Evolutionary conservation across 2,797 vertebrate species (phyloP).

Genomic region (Hydrophis major): DNA sequence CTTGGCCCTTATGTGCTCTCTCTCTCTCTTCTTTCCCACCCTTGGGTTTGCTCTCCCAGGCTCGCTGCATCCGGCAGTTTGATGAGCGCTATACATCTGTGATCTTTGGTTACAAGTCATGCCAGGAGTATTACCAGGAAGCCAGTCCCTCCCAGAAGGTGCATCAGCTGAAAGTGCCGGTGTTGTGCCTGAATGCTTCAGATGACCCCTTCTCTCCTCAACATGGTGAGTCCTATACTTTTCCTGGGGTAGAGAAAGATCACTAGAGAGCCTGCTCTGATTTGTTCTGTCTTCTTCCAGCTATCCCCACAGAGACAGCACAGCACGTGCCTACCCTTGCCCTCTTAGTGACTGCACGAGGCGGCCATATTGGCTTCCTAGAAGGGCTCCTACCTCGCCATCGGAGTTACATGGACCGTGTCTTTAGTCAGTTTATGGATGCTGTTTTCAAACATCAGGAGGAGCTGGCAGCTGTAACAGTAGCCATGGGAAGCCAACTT

Average conservation of each 20-base stretch:
- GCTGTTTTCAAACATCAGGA: conserved; percentile 73
- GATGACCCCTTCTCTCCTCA: conserved; percentile 83
- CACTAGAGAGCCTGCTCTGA: not conserved
- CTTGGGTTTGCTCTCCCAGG: conserved; percentile 56
- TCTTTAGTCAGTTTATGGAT: conserved; percentile 75
- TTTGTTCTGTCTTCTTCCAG: conserved; percentile 54
- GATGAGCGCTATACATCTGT: conserved; percentile 78
- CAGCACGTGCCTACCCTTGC: conserved; percentile 71
- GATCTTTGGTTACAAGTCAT: conserved; percentile 79
- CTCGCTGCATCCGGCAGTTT: conserved; percentile 77
- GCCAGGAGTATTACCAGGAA: conserved; percentile 74
- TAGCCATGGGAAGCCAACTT: not conserved
- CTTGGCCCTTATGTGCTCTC: not conserved
- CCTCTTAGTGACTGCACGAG: conserved; percentile 75
- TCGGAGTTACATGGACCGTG: conserved; percentile 76
- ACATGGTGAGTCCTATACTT: conserved; percentile 60
- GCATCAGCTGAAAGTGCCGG: conserved; percentile 69
- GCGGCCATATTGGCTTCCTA: conserved; percentile 84
- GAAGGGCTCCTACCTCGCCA: conserved; percentile 78
- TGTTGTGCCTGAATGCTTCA: conserved; percentile 82
- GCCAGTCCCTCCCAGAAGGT: conserved; percentile 77
- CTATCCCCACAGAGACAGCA: conserved; percentile 71
- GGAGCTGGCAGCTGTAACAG: conserved; percentile 57
- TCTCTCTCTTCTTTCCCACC: no score
- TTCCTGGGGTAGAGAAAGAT: not conserved